Conservation (phyloP, 2,888 invertebrate genomes). For the Lypha dubia region DNA sequence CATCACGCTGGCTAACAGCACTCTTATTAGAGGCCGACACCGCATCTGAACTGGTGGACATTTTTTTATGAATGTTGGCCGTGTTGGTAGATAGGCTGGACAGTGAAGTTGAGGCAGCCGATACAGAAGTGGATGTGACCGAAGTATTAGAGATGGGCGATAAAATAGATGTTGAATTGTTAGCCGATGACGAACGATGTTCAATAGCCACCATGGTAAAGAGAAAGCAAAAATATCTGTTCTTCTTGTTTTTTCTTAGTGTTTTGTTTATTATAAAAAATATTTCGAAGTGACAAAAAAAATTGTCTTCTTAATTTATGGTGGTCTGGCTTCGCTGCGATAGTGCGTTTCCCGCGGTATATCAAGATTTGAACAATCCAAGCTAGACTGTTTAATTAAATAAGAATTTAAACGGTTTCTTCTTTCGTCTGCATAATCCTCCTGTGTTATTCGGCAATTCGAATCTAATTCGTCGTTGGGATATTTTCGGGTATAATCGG, state of each 20-base stretch:
- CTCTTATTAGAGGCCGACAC: conserved; percentile 77
- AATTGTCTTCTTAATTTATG: conserved; percentile 74
- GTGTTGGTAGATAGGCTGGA: conserved; percentile 62
- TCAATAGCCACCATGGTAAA: conserved; percentile 80
- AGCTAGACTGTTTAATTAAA: conserved; percentile 24
- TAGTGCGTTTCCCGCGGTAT: conserved; percentile 75
- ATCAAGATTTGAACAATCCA: conserved; percentile 71
- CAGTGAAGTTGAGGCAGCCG: conserved; percentile 68
- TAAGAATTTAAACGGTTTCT: conserved; percentile 63
- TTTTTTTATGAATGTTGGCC: conserved; percentile 57
- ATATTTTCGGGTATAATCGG: conserved; percentile 76
- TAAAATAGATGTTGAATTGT: conserved; percentile 67
- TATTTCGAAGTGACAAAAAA: conserved; percentile 17
- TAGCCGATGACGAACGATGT: conserved; percentile 76
- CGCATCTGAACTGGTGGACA: conserved; percentile 53
- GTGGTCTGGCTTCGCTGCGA: conserved; percentile 80
- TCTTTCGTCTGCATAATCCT: conserved; percentile 58
- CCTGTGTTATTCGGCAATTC: conserved; percentile 47
- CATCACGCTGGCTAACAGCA: conserved; percentile 86
- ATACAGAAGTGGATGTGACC: conserved; percentile 72
- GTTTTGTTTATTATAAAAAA: neutral
- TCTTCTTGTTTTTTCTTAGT: neutral
- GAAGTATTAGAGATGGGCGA: conserved; percentile 74
- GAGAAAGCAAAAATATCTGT: conserved; percentile 58
- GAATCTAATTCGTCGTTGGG: conserved; percentile 61